A percentile compares a stretch with the other conserved stretches of the same genome.
phyloP scores from a whole-genome alignment of 2,113 vertebrate genomes.

The Hemibagrus wyckioides region DNA sequence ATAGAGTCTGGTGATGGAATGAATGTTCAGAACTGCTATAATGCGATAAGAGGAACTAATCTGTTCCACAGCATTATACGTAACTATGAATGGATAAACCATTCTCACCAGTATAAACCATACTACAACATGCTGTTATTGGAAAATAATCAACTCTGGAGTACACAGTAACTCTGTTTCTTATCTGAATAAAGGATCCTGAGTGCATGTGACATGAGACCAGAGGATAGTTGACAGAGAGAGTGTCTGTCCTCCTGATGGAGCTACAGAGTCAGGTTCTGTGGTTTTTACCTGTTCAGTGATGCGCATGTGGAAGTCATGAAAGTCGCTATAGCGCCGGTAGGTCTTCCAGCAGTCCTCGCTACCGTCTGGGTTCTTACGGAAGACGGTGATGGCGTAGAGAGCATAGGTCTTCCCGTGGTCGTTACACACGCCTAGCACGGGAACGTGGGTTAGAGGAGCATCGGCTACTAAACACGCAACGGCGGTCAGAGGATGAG shows the following conservation, averaged over 20 bases:
- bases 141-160: not conserved
- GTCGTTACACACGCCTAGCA: constrained; percentile 98
- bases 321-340: constrained; percentile 97
- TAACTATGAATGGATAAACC: not conserved
- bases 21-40: not conserved
- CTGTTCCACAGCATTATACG: not conserved
- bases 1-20: not conserved
- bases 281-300: constrained; percentile 86
- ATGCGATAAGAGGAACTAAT: too few relatives aligned
- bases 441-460: constrained; percentile 88
- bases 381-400: constrained; percentile 93
- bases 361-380: constrained; percentile 76
- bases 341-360: constrained; percentile 97
- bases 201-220: not conserved
- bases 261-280: not conserved
- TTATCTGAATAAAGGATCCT: not conserved
- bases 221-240: not conserved
- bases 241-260: not conserved
- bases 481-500: not conserved
- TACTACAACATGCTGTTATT: not conserved
- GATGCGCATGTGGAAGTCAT: constrained; percentile 99
- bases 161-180: not conserved
- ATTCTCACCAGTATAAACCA: too few relatives aligned
- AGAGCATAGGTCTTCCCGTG: constrained; percentile 97
- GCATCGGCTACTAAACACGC: constrained; percentile 79